Base-by-base conservation (phyloP, 2,113 vertebrate species). In the Numenius arquata region DNA sequence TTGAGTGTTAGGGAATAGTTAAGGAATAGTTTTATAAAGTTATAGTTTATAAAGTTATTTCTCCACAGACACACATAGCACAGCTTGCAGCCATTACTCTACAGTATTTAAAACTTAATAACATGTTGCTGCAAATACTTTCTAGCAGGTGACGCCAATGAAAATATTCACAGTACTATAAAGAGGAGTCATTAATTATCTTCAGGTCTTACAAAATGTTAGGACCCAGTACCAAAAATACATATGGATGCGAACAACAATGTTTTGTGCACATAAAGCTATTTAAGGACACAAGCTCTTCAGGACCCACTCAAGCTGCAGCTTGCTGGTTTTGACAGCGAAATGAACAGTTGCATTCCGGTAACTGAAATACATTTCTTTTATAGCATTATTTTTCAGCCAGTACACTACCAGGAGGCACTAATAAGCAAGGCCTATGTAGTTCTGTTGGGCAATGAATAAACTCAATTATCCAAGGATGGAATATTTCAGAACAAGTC, bases 51-150 rank as follows among this genome's bases (percentile, higher is more conserved):
- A 30, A 86, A 91, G 53, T 21, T 70, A 27, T 43, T 58, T 88
- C 77, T 88, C 71, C 41, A 26, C 53, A 90, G 70, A 68, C 45
- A 61, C 36, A 82, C 0, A 0, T 16, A 91, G 43, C 50, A 85
- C 22, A 73, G 58, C 67, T 76, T 61, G 75, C 63, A 85, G 45
- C 26, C 74, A 48, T 41, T 66, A 53, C 32, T 77, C 76, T 47
- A 36, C 43, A 91, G 25, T 11, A 70, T 34, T 65, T 88, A 85
- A 89, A 93, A 61, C 84, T 78, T 93, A 91, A 85, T 68, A 88
- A 85, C 68, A 79, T 30, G 45, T 86, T 94, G 63, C 90, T 87
- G 59, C 77, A 93, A 94, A 87, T 77, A 89, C 65, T 70, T 93
- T 88, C 38, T 71, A 21, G 1, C 0, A 8, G 78, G 55, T 38